Evolutionary conservation across 2,797 vertebrate species (phyloP).

Genomic region (Myripristis jacobus): DNA sequence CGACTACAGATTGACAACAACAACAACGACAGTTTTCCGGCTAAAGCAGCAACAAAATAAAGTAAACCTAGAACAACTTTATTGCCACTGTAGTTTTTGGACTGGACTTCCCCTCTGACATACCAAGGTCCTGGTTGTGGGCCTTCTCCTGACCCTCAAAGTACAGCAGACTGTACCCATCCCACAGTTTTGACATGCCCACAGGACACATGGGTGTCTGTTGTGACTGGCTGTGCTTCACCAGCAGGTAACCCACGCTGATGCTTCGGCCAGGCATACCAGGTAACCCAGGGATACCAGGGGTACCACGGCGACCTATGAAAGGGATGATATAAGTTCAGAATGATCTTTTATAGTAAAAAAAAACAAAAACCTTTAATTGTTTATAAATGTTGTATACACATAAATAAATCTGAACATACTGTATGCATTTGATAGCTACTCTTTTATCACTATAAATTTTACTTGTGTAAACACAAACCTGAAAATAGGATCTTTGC

Average conservation of each 20-base stretch:
- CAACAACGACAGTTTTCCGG: no score
- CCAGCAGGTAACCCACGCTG: conserved; percentile 96
- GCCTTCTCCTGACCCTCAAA: conserved; percentile 98
- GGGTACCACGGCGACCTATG: conserved; percentile 79
- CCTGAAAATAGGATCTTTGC: background rate
- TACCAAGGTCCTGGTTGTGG: conserved; percentile 98
- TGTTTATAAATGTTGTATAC: background rate
- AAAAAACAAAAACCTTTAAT: background rate
- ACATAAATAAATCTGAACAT: background rate
- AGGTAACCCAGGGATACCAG: conserved; percentile 84
- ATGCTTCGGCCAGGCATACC: conserved; percentile 97
- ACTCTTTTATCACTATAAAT: no score
- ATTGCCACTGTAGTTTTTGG: background rate
- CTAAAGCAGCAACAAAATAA: no score
- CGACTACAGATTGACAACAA: no score
- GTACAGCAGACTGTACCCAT: conserved; percentile 97
- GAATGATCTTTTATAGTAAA: background rate
- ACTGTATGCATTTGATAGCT: no score
- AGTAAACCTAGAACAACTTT: background rate
- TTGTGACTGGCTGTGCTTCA: conserved; percentile 97
- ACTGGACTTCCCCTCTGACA: conserved; percentile 31
- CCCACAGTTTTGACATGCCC: conserved; percentile 96
- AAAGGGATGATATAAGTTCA: conserved; percentile 18
- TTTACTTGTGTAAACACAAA: background rate
- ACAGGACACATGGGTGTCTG: conserved; percentile 94